Percentiles rank a stretch among this genome's conserved stretches.
Conservation (phyloP, 2,113 vertebrate genomes). For the Megaleporinus macrocephalus region DNA sequence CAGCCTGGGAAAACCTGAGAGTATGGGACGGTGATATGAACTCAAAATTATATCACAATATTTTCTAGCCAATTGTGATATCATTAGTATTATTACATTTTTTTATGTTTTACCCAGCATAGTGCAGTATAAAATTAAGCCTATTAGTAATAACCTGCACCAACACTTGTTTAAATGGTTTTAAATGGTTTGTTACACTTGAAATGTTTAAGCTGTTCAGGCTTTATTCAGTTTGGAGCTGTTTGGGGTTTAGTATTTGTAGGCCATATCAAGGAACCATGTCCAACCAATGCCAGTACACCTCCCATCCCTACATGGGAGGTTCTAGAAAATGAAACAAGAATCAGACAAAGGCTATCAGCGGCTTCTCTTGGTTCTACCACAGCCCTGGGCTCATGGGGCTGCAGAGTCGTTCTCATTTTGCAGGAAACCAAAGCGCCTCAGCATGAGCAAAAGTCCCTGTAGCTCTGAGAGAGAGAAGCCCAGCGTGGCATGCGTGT, state of each 20-base stretch:
- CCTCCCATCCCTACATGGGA: not conserved
- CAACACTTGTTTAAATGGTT: not conserved
- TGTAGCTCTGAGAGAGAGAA: not conserved
- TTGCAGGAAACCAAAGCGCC: constrained; percentile 54
- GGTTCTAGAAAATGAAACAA: constrained; percentile 16
- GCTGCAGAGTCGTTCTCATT: constrained; percentile 66
- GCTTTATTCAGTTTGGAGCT: no score
- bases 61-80: no score
- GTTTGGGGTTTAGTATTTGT: not conserved
- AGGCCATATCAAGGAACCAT: not conserved
- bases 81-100: no score
- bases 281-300: not conserved
- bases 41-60: no score
- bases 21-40: no score
- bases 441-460: constrained; percentile 31
- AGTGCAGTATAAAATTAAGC: not conserved
- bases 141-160: not conserved
- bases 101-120: no score
- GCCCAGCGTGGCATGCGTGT: constrained; percentile 19
- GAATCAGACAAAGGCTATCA: constrained; percentile 1
- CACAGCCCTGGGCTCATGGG: constrained; percentile 17
- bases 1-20: no score
- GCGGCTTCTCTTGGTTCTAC: constrained; percentile 8
- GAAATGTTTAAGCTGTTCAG: not conserved
- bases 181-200: not conserved